Evolutionary conservation across 1,140 invertebrate species (phyloP), one percentile per base, ranked within the genome.

Genomic region (Lucilia sericata): DNA sequence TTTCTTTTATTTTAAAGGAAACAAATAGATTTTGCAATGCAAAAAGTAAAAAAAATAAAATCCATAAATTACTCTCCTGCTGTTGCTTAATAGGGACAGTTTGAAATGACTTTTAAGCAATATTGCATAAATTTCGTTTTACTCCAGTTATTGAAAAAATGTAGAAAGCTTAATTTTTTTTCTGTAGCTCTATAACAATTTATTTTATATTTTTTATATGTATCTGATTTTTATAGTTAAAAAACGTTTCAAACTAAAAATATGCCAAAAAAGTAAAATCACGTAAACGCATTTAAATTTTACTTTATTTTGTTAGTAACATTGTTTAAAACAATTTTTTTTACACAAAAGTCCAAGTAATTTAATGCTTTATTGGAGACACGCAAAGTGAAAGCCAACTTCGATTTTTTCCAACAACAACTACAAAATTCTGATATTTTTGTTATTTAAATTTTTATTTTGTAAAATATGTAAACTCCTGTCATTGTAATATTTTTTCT

Each of bases 271-370:
- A 70, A 42, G 19, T 7, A 25, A 70, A 70, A 70, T 25, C 19
- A 70, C 65, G 21, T 70, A 70, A 70, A 70, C 21, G 65, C 9
- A 70, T 70, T 70, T 70, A n/a, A 70, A 70, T 70, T 70, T 60
- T 60, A 7, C 2, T 60, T 60, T 60, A n/a, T 1, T 2, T 60
- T 10, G n/a, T 60, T 60, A n/a, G 13, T n/a, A 60, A 70, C 5
- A 70, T 25, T 25, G 9, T 19, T 9, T 25, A 30, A 30, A 30
- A 30, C 1, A 30, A 30, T 25, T 25, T 21, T 70, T 21, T 70
- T 70, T 19, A 70, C 25, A n/a, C 14, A 3, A 60, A 60, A 70
- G 21, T 70, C 65, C n/a, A 70, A 70, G 65, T 70, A 70, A 70
- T 70, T 19, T 70, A 70, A 70, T 70, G 65, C n/a, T 70, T 17